Base-by-base conservation (phyloP, 2,888 invertebrate species). In the Brenthis ino region DNA sequence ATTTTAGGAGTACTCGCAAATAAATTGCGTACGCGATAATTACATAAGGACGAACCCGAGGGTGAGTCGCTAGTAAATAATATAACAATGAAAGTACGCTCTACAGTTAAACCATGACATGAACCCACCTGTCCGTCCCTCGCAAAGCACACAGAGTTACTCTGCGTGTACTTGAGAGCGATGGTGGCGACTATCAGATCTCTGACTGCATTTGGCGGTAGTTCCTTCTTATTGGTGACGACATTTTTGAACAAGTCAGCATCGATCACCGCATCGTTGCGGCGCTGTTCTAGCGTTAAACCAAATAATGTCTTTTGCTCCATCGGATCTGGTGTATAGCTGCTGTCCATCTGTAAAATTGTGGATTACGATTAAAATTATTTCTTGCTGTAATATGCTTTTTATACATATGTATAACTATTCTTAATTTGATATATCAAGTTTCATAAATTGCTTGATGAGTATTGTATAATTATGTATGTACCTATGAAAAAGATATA, bases 131-230 rank as follows among this genome's bases (percentile, higher is more conserved):
- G 96, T 4, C 98, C 98, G 86, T 98, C 97, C 78, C 96, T 96
- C 0, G 99, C 99, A 81, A 96, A 99, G 84, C 99, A 99, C 0
- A 99, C 99, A 0, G 99, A 99, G 89, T 99, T 99, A 79, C 99
- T 99, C 88, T 99, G 99, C 0, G 99, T 99, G 84, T 98, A 99
- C 85, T 99, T 99, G 24, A 99, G 93, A 0, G 99, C 97, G 71
- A 99, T 98, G 0, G 98, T 98, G 0, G 99, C 99, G 1, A 99
- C 98, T 57, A 98, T 97, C 33, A 99, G 93, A 87, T 99, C 99
- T 66, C 98, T 94, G 4, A 98, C 82, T 0, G 98, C 98, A 13
- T 89, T 92, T 20, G 95, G 94, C 0, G 98, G 94, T 20, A 99
- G 79, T 6, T 86, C 82, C 72, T 96, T 95, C 67, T 94, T 95